Evolutionary conservation across 2,113 vertebrate species (phyloP).

Genomic region (Oryzias melastigma): DNA sequence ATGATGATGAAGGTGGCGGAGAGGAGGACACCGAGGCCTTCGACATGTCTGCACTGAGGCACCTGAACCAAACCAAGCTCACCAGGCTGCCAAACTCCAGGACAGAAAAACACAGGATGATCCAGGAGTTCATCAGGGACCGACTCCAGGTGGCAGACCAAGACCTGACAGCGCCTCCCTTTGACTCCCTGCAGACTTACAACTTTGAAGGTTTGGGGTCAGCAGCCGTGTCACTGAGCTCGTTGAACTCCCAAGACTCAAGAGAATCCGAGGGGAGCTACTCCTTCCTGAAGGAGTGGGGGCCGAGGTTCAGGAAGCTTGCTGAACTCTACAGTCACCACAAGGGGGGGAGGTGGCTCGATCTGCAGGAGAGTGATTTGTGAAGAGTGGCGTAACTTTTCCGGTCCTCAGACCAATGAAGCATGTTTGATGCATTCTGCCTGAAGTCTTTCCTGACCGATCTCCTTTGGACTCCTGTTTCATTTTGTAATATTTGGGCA

Average conservation of each 20-base stretch:
- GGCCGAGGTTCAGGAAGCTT: constrained; percentile 87
- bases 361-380: neutral
- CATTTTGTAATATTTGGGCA: too few species aligned
- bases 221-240: constrained; percentile 85
- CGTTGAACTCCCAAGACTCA: constrained; percentile 83
- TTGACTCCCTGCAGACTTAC: constrained; percentile 89
- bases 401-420: too few species aligned
- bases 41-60: constrained; percentile 87
- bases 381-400: too few species aligned
- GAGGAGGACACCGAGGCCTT: constrained; percentile 94
- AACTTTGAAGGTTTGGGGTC: constrained; percentile 88
- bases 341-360: neutral
- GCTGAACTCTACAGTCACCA: constrained; percentile 82
- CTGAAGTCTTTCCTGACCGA: too few species aligned
- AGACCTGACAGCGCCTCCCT: constrained; percentile 84
- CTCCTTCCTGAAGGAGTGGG: constrained; percentile 90
- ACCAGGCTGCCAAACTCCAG: rapidly evolving
- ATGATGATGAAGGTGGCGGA: constrained; percentile 91
- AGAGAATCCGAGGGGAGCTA: constrained; percentile 90
- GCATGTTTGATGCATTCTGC: too few species aligned
- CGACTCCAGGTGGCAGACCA: constrained; percentile 85
- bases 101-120: neutral
- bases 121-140: constrained; percentile 82
- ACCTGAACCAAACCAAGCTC: constrained; percentile 76
- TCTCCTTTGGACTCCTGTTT: too few species aligned